phyloP scores from a whole-genome alignment of 2,113 vertebrate species.

The Phoenicopterus ruber region DNA sequence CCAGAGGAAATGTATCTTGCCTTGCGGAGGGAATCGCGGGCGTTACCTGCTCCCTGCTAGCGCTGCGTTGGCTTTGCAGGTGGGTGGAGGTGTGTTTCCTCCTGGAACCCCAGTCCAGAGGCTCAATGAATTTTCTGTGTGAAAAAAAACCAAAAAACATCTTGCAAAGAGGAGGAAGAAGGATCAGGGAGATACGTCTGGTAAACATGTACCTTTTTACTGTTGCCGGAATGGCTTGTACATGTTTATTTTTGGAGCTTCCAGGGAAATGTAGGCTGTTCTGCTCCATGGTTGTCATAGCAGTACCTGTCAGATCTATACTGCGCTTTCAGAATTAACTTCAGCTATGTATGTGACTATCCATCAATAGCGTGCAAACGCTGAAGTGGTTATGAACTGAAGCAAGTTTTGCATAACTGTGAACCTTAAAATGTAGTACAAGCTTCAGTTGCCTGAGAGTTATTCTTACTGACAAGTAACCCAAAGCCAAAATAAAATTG shows the following conservation, averaged over 20 bases:
- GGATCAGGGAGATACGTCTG: fast-evolving
- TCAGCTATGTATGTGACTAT: neutral
- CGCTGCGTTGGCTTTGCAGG: neutral
- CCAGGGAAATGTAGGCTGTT: neutral
- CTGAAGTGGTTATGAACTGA: neutral
- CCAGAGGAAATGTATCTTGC: neutral
- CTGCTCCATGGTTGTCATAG: neutral
- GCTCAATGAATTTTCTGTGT: neutral
- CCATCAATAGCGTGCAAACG: neutral
- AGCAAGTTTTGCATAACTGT: neutral
- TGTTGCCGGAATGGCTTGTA: neutral
- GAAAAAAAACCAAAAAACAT: neutral
- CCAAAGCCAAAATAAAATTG: neutral
- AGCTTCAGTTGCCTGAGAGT: neutral
- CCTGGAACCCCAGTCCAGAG: neutral
- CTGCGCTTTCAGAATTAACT: neutral
- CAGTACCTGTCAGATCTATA: constrained; percentile 31
- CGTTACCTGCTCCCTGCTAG: neutral
- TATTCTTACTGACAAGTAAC: neutral
- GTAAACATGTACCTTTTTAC: neutral
- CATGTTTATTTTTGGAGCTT: constrained; percentile 18
- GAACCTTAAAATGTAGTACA: neutral
- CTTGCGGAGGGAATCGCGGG: neutral
- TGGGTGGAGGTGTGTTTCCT: neutral
- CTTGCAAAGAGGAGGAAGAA: neutral